phyloP scores from a whole-genome alignment of 2,797 vertebrate species.

The Carduelis carduelis region DNA sequence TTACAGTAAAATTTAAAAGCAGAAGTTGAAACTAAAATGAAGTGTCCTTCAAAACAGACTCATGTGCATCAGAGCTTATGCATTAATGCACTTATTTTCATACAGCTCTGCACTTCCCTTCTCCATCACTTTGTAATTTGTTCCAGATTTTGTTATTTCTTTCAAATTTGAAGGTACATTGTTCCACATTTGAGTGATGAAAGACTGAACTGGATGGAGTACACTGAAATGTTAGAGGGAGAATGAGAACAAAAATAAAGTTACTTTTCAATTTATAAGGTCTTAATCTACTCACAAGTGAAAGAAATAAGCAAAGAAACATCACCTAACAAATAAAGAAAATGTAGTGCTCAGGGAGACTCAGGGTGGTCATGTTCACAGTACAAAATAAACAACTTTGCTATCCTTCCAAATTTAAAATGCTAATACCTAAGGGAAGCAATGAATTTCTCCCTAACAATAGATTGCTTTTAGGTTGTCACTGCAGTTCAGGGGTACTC shows the following conservation, averaged over 20 bases:
- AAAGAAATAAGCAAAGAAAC: background rate
- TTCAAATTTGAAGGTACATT: conserved; percentile 28
- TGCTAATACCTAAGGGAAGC: background rate
- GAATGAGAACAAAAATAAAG: conserved; percentile 29
- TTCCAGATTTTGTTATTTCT: conserved; percentile 71
- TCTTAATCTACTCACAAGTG: background rate
- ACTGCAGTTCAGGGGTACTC: conserved; percentile 44
- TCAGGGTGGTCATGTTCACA: background rate
- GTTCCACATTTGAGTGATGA: conserved; percentile 44
- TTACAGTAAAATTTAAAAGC: conserved; percentile 61
- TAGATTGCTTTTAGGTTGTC: conserved; percentile 28
- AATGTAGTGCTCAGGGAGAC: background rate
- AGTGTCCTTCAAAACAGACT: conserved; percentile 54
- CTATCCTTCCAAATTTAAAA: background rate
- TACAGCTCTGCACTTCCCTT: conserved; percentile 47
- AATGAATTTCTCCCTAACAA: background rate
- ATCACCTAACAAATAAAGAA: background rate
- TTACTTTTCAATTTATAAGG: background rate
- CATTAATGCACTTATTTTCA: conserved; percentile 57
- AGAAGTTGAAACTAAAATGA: conserved; percentile 57
- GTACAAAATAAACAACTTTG: background rate
- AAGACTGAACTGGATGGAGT: conserved; percentile 29
- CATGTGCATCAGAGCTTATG: conserved; percentile 12
- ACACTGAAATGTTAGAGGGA: conserved; percentile 3
- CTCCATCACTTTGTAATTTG: conserved; percentile 63